Percentiles rank a stretch among this genome's conserved stretches.
These are phyloP conservation scores for Syrista parreyssii DNA, from an alignment of 2,888 invertebrate genomes.

Conservation along the genomic window DNA sequence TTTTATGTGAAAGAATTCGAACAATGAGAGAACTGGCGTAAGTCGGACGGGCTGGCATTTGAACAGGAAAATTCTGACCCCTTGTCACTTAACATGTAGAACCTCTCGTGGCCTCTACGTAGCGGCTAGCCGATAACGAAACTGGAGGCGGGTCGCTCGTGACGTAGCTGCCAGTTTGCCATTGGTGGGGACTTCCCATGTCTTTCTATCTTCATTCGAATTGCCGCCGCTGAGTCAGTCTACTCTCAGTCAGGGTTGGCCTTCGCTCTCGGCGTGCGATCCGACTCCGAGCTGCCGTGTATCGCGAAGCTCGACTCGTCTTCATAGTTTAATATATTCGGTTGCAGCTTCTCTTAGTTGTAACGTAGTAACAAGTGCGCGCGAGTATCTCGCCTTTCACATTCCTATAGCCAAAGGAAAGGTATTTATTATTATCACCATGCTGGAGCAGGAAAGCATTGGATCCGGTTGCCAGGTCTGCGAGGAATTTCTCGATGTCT, in stretches of 20 bases:
- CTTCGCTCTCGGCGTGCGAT: constrained; percentile 34
- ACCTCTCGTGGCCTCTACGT: not conserved
- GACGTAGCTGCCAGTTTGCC: not conserved
- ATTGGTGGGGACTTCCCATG: not conserved
- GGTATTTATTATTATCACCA: constrained; percentile 38
- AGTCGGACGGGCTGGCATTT: not conserved
- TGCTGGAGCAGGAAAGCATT: constrained; percentile 76
- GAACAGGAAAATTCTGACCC: not conserved
- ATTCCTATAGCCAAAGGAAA: constrained; percentile 2
- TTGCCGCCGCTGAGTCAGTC: constrained; percentile 9
- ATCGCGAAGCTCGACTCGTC: not conserved
- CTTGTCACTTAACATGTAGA: not conserved
- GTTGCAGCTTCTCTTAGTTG: not conserved
- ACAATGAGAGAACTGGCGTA: not conserved
- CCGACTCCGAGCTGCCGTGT: constrained; percentile 39
- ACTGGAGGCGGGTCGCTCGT: not conserved
- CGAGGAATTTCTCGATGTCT: constrained; percentile 79
- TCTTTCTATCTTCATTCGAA: constrained; percentile 31
- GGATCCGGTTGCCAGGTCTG: constrained; percentile 77
- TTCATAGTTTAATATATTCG: not conserved
- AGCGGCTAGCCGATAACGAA: not conserved
- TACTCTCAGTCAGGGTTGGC: not conserved
- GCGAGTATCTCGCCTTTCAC: constrained; percentile 2
- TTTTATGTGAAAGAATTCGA: not conserved
- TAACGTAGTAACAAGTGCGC: not conserved